These are phyloP conservation scores for Myoxocephalus aenaeus DNA, from an alignment of 2,797 vertebrate species.

Conservation along the genomic window DNA sequence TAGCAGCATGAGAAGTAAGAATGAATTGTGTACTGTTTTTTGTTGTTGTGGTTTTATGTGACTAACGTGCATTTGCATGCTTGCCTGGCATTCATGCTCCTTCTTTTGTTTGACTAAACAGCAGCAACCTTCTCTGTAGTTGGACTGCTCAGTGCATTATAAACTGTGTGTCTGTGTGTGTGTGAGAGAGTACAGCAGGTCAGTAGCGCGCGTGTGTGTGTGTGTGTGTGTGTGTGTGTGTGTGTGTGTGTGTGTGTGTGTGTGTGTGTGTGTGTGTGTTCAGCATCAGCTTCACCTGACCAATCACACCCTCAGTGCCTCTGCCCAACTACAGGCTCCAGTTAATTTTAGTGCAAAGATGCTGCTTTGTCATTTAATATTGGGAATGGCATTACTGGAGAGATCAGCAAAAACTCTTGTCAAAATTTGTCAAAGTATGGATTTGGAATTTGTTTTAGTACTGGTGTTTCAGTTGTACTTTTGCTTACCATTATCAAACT, in stretches of 20 bases:
- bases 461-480: conserved; percentile 12
- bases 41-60: conserved; percentile 22
- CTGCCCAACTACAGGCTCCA: conserved; percentile 72
- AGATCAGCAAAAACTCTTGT: conserved; percentile 61
- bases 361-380: conserved; percentile 83
- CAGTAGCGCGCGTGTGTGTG: neutral
- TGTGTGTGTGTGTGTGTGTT: conserved; percentile 47
- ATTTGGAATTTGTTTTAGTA: conserved; percentile 4
- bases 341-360: conserved; percentile 76
- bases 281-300: conserved; percentile 70
- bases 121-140: conserved; percentile 46
- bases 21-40: conserved; percentile 15
- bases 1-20: conserved; percentile 42
- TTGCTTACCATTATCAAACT: neutral
- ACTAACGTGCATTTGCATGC: conserved; percentile 55
- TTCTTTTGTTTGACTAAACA: conserved; percentile 50
- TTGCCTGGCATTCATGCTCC: neutral
- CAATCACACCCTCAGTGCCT: conserved; percentile 76
- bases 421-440: conserved; percentile 9
- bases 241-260: conserved; percentile 28
- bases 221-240: conserved; percentile 17
- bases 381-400: conserved; percentile 88
- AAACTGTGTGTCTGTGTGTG: conserved; percentile 33
- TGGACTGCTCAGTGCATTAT: conserved; percentile 61
- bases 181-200: neutral